Conservation (phyloP, 2,113 vertebrate species). For the Pholis gunnellus region DNA sequence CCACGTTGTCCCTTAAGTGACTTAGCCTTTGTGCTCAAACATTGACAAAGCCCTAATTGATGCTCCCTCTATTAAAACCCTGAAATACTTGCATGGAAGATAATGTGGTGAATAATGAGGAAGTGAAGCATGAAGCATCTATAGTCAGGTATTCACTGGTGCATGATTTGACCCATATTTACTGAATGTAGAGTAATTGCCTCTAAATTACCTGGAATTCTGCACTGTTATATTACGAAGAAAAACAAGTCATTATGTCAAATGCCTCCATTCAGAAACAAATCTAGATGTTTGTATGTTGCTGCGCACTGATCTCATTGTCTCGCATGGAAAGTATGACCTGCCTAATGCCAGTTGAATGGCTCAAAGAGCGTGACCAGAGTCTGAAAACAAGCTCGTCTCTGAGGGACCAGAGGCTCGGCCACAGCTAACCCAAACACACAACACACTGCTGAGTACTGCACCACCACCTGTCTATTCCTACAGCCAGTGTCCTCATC, state of each 20-base stretch:
- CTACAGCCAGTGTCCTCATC: not conserved
- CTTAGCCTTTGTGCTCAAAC: not conserved
- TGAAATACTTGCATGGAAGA: not conserved
- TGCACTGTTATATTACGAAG: not conserved
- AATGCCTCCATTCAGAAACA: constrained; percentile 8
- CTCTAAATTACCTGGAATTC: constrained; percentile 7
- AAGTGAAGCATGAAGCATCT: constrained; percentile 13
- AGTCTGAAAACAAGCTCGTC: constrained; percentile 51
- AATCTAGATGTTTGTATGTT: constrained; percentile 8
- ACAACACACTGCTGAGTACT: not conserved
- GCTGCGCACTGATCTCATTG: constrained; percentile 44
- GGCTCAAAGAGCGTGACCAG: constrained; percentile 44
- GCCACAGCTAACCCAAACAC: constrained; percentile 38
- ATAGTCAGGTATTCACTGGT: not conserved
- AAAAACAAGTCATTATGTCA: not conserved
- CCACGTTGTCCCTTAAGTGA: not conserved
- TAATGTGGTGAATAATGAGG: not conserved
- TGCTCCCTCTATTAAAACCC: not conserved
- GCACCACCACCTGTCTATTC: constrained; percentile 31
- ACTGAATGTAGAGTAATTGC: not conserved
- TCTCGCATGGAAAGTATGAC: constrained; percentile 31
- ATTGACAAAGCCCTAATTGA: not conserved
- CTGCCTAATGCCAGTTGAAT: constrained; percentile 35
- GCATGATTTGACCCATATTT: not conserved
- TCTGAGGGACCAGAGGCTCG: constrained; percentile 11